These are phyloP conservation scores for Eidolon helvum DNA, from an alignment of 2,113 vertebrate species.

Conservation along the genomic window DNA sequence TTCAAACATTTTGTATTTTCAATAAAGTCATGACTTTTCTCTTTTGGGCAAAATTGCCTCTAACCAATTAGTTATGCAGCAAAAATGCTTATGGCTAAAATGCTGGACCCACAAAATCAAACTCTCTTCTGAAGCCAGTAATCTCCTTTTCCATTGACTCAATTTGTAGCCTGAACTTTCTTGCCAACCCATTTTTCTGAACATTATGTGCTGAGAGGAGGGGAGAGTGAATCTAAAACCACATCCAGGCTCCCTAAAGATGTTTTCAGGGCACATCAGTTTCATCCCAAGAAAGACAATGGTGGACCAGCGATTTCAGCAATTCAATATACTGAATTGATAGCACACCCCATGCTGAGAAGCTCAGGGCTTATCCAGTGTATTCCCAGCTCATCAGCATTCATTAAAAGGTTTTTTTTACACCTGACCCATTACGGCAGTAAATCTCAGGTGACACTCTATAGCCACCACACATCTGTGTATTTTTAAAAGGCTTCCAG, in stretches of 20 bases:
- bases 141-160: background rate
- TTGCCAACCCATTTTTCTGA: background rate
- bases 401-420: background rate
- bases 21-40: background rate
- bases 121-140: background rate
- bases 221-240: background rate
- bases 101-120: background rate
- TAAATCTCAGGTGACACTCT: background rate
- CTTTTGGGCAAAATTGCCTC: background rate
- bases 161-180: background rate
- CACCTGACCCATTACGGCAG: constrained; percentile 19
- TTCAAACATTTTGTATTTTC: background rate
- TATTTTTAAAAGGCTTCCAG: background rate
- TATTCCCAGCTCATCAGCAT: background rate
- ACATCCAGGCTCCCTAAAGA: background rate
- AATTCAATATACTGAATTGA: background rate
- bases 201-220: background rate
- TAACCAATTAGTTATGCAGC: background rate
- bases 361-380: background rate
- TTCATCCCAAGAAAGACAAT: background rate
- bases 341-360: background rate
- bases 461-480: background rate
- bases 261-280: background rate
- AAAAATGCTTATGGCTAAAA: background rate
- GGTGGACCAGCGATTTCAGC: background rate